Conservation (phyloP, 1,140 invertebrate genomes). For the Meloidogyne floridensis region DNA sequence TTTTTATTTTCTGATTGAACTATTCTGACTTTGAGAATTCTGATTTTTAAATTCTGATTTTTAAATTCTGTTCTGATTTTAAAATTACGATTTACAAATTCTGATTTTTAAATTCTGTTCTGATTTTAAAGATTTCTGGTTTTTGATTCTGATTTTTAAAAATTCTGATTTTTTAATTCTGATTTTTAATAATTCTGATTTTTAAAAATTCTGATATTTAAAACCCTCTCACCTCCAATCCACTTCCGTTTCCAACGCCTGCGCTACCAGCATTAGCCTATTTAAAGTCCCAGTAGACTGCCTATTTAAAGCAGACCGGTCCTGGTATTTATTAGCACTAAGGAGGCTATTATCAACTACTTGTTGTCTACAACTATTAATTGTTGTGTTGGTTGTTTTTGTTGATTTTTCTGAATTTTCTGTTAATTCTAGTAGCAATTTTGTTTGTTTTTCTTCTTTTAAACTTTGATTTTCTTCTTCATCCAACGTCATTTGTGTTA, state of each 20-base stretch:
- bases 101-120: too few relatives aligned
- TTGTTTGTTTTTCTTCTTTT: neutral
- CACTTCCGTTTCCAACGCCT: slow-evolving; percentile 60
- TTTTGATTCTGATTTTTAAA: too few relatives aligned
- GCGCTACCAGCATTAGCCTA: slow-evolving; percentile 61
- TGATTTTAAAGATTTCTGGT: too few relatives aligned
- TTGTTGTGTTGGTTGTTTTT: neutral
- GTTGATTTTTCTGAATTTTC: neutral
- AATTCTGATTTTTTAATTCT: neutral
- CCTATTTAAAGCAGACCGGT: slow-evolving; percentile 15
- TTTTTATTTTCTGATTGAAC: too few relatives aligned
- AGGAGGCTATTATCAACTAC: slow-evolving; percentile 13
- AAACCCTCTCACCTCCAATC: slow-evolving; percentile 40
- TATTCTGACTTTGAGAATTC: too few relatives aligned
- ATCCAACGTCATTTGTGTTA: slow-evolving; percentile 20
- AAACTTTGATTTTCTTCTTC: neutral
- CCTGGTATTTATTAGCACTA: slow-evolving; percentile 23
- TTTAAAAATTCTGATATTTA: neutral
- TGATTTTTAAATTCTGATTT: too few relatives aligned
- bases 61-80: too few relatives aligned
- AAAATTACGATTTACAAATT: too few relatives aligned
- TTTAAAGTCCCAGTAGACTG: slow-evolving; percentile 63
- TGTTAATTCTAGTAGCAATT: neutral
- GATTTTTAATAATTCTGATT: neutral
- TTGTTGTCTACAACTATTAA: neutral